A percentile compares a stretch with the other conserved stretches of the same genome.
Evolutionary conservation across 2,113 vertebrate species (phyloP).

Genomic region (Rhynchomys soricoides): DNA sequence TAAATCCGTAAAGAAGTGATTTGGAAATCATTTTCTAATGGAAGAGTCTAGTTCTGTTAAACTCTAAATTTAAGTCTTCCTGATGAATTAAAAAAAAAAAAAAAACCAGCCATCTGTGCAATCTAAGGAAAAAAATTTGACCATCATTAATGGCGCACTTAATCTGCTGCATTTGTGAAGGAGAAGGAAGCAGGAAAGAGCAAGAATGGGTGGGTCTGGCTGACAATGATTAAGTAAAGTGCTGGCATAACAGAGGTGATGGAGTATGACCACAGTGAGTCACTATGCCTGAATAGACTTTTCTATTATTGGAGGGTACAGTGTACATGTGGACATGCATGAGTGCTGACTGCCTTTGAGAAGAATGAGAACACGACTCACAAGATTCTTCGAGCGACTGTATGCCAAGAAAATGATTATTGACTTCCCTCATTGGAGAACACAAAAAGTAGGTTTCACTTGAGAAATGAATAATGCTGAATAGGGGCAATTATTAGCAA

Average conservation of each 20-base stretch:
- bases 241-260: constrained; percentile 42
- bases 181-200: constrained; percentile 47
- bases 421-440: background rate
- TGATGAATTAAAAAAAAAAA: constrained; percentile 63
- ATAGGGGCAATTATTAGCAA: background rate
- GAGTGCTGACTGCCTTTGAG: constrained; percentile 30
- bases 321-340: background rate
- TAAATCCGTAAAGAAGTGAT: background rate
- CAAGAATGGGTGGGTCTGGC: constrained; percentile 35
- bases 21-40: background rate
- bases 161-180: constrained; percentile 13
- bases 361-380: background rate
- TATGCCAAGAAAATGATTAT: background rate
- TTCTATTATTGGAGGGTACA: background rate
- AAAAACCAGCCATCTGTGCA: constrained; percentile 47
- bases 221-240: constrained; percentile 66
- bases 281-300: background rate
- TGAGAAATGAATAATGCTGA: constrained; percentile 31
- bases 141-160: constrained; percentile 28
- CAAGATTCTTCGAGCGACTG: background rate
- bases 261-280: background rate
- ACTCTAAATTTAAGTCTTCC: background rate
- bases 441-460: background rate
- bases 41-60: background rate
- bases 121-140: background rate